Percentiles rank a stretch among this genome's conserved stretches.
phyloP scores from a whole-genome alignment of 2,113 vertebrate species.

The Dipodomys stephensi region DNA sequence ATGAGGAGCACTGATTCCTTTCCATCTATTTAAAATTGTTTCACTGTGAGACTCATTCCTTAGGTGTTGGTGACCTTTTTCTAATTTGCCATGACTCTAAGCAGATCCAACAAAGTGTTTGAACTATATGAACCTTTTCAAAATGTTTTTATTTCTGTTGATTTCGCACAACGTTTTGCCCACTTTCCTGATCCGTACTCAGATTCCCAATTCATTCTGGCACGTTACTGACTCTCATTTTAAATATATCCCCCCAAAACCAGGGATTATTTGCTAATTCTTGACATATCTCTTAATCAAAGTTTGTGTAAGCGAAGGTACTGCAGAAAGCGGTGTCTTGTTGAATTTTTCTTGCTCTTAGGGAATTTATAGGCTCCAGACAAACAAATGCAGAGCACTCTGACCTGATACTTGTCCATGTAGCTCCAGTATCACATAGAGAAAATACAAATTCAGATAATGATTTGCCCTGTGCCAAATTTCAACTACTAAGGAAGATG shows the following conservation, averaged over 20 bases:
- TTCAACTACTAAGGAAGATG: not conserved
- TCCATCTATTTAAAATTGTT: not conserved
- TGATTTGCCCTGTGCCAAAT: fast-evolving
- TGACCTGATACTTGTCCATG: not conserved
- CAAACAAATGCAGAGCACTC: fast-evolving
- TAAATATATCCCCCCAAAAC: not conserved
- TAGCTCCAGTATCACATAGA: not conserved
- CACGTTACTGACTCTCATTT: not conserved
- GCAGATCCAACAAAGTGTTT: not conserved
- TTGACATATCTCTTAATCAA: not conserved
- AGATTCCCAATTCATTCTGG: not conserved
- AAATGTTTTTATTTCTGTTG: not conserved
- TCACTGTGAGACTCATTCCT: not conserved
- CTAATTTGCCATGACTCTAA: not conserved
- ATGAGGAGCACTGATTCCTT: not conserved
- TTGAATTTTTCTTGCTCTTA: not conserved
- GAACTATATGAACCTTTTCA: not conserved
- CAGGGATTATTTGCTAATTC: not conserved
- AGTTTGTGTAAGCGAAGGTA: fast-evolving
- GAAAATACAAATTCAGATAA: not conserved
- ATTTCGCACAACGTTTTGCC: not conserved
- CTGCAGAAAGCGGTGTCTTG: not conserved
- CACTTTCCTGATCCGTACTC: not conserved
- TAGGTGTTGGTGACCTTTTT: not conserved
- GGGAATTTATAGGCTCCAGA: fast-evolving